phyloP scores from a whole-genome alignment of 2,797 vertebrate species.

The Rhynchonycteris naso region DNA sequence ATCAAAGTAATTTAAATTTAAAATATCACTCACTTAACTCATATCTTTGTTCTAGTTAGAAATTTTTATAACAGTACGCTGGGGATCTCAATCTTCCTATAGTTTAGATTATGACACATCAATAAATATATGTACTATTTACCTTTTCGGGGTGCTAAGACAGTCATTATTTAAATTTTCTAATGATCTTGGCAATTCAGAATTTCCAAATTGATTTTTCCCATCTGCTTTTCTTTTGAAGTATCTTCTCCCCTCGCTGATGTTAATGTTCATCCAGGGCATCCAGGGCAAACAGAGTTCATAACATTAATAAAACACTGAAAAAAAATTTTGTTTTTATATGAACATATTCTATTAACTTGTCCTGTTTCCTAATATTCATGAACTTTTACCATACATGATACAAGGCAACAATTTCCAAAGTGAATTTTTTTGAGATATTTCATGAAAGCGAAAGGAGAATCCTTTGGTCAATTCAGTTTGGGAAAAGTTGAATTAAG shows the following conservation, averaged over 20 bases:
- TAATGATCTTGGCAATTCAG: slow-evolving; percentile 82
- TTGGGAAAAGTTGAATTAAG: neutral
- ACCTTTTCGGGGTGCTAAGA: slow-evolving; percentile 85
- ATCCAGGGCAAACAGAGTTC: slow-evolving; percentile 72
- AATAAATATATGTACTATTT: slow-evolving; percentile 63
- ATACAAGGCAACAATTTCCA: slow-evolving; percentile 27
- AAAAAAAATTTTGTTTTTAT: slow-evolving; percentile 40
- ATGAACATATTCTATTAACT: neutral
- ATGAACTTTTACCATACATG: slow-evolving; percentile 9
- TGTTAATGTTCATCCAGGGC: slow-evolving; percentile 66
- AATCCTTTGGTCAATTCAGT: slow-evolving; percentile 52
- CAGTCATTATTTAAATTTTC: slow-evolving; percentile 83
- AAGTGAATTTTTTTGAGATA: slow-evolving; percentile 39
- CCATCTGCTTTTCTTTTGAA: slow-evolving; percentile 68
- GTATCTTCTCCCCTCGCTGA: slow-evolving; percentile 42
- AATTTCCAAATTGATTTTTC: slow-evolving; percentile 82
- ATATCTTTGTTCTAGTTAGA: neutral
- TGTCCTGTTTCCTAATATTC: slow-evolving; percentile 19
- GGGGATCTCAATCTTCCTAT: neutral
- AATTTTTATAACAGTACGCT: slow-evolving; percentile 9
- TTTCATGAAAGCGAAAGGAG: slow-evolving; percentile 21
- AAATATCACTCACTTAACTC: slow-evolving; percentile 52
- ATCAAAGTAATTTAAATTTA: slow-evolving; percentile 46
- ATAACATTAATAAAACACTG: slow-evolving; percentile 70
- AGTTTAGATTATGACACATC: neutral